Conservation (phyloP, 2,797 vertebrate genomes). For the Hippoglossus hippoglossus region DNA sequence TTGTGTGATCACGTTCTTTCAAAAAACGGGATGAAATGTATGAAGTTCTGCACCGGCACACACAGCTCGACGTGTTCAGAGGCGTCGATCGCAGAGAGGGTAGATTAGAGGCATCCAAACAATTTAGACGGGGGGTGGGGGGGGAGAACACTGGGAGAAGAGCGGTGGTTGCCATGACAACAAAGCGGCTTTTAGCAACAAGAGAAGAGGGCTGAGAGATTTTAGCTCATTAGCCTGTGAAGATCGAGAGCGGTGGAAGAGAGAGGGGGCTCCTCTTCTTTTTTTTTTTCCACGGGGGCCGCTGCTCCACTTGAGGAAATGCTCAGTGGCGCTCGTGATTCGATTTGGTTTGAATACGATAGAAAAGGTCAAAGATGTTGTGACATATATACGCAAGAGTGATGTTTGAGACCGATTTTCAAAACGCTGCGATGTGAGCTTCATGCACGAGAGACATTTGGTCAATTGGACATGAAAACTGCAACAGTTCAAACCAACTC, state of each 20-base stretch:
- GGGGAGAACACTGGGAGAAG: not conserved
- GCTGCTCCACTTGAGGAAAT: slow-evolving; percentile 24
- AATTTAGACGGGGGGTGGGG: slow-evolving; percentile 14
- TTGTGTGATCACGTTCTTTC: not conserved
- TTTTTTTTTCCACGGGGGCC: not conserved
- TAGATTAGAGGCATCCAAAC: slow-evolving; percentile 38
- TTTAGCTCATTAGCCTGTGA: slow-evolving; percentile 53
- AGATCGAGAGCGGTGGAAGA: slow-evolving; percentile 42
- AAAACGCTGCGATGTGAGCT: not conserved
- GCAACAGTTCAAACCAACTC: not conserved
- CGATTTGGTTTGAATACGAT: slow-evolving; percentile 5
- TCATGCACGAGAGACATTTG: not conserved
- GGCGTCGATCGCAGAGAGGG: slow-evolving; percentile 13
- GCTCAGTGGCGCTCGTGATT: slow-evolving; percentile 9
- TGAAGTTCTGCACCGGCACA: slow-evolving; percentile 17
- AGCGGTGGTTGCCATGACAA: slow-evolving; percentile 53
- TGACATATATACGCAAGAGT: not conserved
- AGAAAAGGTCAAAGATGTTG: slow-evolving; percentile 6
- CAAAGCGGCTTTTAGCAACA: slow-evolving; percentile 59
- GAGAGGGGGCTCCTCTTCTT: not conserved
- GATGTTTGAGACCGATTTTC: not conserved
- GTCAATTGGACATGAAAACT: not conserved
- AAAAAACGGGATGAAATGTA: slow-evolving; percentile 2
- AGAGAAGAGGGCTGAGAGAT: slow-evolving; percentile 22
- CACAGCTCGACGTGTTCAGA: slow-evolving; percentile 20